Conservation (phyloP, 2,797 vertebrate genomes). For the Lycodopsis pacificus region DNA sequence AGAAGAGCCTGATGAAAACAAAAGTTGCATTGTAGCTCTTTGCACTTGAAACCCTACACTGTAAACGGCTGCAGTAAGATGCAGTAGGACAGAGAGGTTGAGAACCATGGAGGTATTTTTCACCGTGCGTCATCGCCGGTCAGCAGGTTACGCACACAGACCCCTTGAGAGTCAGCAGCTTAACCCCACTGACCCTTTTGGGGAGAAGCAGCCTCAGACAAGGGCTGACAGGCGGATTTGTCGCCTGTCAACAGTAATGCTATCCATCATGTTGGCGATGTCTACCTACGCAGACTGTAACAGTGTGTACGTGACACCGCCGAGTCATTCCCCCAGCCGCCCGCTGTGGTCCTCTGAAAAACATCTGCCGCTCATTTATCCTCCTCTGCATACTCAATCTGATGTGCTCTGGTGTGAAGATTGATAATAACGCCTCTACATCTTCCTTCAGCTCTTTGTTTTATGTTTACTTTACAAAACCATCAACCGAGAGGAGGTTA, state of each 20-base stretch:
- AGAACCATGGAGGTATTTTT: slow-evolving; percentile 20
- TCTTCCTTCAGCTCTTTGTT: background rate
- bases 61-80: background rate
- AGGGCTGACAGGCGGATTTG: slow-evolving; percentile 39
- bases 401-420: background rate
- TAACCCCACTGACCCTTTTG: slow-evolving; percentile 38
- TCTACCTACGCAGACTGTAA: slow-evolving; percentile 7
- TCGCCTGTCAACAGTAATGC: slow-evolving; percentile 34
- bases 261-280: background rate
- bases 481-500: background rate
- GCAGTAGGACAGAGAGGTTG: background rate
- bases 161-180: slow-evolving; percentile 21
- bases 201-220: slow-evolving; percentile 12
- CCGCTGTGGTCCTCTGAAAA: background rate
- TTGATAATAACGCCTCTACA: background rate
- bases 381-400: slow-evolving; percentile 11
- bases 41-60: background rate
- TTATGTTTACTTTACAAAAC: background rate
- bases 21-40: background rate
- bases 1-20: background rate
- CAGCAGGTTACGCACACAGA: slow-evolving; percentile 54
- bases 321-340: background rate
- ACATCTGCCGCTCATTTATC: background rate
- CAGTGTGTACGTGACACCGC: background rate
- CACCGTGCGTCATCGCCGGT: slow-evolving; percentile 4